phyloP scores from a whole-genome alignment of 2,113 vertebrate species.

The Heterotis niloticus region DNA sequence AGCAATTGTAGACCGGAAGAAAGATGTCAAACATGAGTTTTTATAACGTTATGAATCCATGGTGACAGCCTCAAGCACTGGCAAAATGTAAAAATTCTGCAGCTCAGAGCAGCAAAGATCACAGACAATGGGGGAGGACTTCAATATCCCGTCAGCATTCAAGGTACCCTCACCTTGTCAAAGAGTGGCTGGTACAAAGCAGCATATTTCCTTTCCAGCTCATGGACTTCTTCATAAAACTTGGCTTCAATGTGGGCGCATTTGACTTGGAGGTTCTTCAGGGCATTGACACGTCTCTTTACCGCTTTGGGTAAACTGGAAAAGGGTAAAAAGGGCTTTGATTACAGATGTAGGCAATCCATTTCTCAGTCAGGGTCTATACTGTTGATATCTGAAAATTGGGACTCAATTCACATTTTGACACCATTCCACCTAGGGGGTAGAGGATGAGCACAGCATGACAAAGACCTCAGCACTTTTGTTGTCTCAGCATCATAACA shows the following conservation, averaged over 20 bases:
- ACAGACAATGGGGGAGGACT: too few species aligned
- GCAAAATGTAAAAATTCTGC: neutral
- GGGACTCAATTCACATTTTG: too few species aligned
- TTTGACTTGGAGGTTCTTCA: constrained; percentile 99
- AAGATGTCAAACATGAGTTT: too few species aligned
- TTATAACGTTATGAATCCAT: too few species aligned
- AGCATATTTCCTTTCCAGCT: constrained; percentile 96
- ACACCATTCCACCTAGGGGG: too few species aligned
- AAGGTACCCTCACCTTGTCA: constrained; percentile 78
- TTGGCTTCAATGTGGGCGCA: constrained; percentile 98
- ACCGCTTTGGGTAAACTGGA: constrained; percentile 94
- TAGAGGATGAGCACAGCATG: too few species aligned
- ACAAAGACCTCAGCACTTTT: too few species aligned
- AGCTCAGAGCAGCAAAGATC: neutral
- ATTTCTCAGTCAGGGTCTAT: neutral
- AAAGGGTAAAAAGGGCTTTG: constrained; percentile 15
- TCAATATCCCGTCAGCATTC: too few species aligned
- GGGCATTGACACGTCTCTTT: constrained; percentile 93
- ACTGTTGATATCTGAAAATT: too few species aligned
- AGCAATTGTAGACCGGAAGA: too few species aligned
- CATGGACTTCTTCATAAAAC: constrained; percentile 97
- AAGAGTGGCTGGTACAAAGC: constrained; percentile 96
- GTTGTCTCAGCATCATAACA: neutral
- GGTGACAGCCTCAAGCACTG: too few species aligned
- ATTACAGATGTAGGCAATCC: neutral